phyloP scores from a whole-genome alignment of 2,888 invertebrate genomes.

The Lomographa bimaculata region DNA sequence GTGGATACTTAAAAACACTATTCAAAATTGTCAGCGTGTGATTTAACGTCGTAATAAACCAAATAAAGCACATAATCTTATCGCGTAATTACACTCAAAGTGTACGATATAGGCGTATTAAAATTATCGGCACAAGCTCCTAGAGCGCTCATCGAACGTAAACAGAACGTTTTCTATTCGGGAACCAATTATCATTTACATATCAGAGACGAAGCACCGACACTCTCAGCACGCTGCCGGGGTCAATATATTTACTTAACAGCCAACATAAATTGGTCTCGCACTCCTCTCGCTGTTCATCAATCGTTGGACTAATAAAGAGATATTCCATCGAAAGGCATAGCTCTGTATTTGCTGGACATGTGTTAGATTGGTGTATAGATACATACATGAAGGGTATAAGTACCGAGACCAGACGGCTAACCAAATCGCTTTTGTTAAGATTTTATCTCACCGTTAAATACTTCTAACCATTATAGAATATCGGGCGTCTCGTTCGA shows the following conservation, averaged over 20 bases:
- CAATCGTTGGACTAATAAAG: slow-evolving; percentile 31
- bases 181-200: slow-evolving; percentile 82
- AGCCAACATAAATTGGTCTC: slow-evolving; percentile 56
- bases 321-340: slow-evolving; percentile 40
- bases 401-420: slow-evolving; percentile 80
- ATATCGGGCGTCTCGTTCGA: slow-evolving; percentile 70
- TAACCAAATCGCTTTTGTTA: slow-evolving; percentile 82
- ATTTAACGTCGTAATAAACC: slow-evolving; percentile 37
- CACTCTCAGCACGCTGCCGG: slow-evolving; percentile 73
- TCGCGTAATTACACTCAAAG: slow-evolving; percentile 59
- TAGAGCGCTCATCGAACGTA: slow-evolving; percentile 66
- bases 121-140: slow-evolving; percentile 66
- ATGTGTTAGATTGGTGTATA: slow-evolving; percentile 67
- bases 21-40: slow-evolving; percentile 27
- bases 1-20: slow-evolving; percentile 19
- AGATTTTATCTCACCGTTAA: slow-evolving; percentile 82
- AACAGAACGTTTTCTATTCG: slow-evolving; percentile 77
- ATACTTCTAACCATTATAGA: slow-evolving; percentile 80
- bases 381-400: slow-evolving; percentile 72
- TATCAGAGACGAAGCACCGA: slow-evolving; percentile 79
- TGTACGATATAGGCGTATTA: slow-evolving; percentile 59
- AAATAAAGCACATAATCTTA: slow-evolving; percentile 57
- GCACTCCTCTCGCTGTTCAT: slow-evolving; percentile 43
- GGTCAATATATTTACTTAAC: slow-evolving; percentile 77
- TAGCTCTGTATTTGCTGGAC: slow-evolving; percentile 54